A percentile compares a stretch with the other conserved stretches of the same genome.
These are phyloP conservation scores for Caracal caracal DNA, from an alignment of 2,113 vertebrate species.

Conservation along the genomic window DNA sequence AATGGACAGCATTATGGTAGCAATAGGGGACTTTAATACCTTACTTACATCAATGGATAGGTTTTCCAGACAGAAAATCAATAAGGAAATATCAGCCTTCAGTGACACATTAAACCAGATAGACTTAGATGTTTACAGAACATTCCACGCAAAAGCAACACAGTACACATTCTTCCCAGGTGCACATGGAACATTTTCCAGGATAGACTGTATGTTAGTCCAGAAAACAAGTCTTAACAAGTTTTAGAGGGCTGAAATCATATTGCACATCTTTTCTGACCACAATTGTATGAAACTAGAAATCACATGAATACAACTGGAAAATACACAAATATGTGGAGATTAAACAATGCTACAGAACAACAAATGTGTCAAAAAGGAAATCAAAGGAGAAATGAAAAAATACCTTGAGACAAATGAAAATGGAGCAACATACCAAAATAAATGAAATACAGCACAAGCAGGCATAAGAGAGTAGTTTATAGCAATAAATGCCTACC, in stretches of 20 bases:
- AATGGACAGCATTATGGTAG: not conserved
- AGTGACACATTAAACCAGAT: not conserved
- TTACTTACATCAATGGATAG: not conserved
- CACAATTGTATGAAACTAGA: not conserved
- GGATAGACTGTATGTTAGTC: not conserved
- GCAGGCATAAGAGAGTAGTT: not conserved
- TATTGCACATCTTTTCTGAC: not conserved
- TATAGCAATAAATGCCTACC: not conserved
- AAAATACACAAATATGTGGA: not conserved
- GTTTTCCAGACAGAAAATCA: not conserved
- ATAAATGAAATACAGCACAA: not conserved
- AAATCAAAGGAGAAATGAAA: not conserved
- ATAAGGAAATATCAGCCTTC: not conserved
- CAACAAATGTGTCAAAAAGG: not conserved
- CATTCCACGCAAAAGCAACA: not conserved
- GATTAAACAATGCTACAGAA: not conserved
- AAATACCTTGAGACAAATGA: not conserved
- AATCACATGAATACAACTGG: not conserved
- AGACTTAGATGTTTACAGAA: not conserved
- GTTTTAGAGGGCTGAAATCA: not conserved
- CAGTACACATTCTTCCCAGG: not conserved
- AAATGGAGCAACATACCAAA: not conserved
- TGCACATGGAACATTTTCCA: not conserved
- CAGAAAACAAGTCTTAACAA: not conserved
- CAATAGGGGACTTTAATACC: not conserved